These are phyloP conservation scores for Boloria euphrosyne DNA, from an alignment of 2,888 invertebrate species.

Conservation along the genomic window DNA sequence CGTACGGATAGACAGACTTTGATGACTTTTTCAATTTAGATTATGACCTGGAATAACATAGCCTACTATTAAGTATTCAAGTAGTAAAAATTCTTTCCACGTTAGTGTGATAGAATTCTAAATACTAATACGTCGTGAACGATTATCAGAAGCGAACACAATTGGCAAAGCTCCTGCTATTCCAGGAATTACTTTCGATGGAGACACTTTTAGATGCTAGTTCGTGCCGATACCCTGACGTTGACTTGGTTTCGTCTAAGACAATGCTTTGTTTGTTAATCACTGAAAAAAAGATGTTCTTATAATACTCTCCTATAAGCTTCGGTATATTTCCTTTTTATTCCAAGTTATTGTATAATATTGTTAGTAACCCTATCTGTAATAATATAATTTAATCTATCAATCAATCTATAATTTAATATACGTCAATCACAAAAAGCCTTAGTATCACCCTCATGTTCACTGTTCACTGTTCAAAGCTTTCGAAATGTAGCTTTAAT, in stretches of 20 bases:
- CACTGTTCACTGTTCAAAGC: too few species aligned
- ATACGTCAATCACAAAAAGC: too few species aligned
- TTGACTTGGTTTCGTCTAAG: constrained; percentile 5
- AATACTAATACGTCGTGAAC: constrained; percentile 24
- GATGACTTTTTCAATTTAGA: not conserved
- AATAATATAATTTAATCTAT: too few species aligned
- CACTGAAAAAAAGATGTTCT: too few species aligned
- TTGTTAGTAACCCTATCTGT: too few species aligned
- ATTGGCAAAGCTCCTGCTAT: constrained; percentile 45
- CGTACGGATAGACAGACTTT: not conserved
- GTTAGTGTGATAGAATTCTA: constrained; percentile 11
- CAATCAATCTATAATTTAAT: too few species aligned
- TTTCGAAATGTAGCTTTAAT: too few species aligned
- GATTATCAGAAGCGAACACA: constrained; percentile 38
- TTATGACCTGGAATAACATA: not conserved
- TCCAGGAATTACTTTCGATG: constrained; percentile 40
- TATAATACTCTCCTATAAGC: too few species aligned
- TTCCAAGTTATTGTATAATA: too few species aligned
- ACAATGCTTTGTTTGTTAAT: not conserved
- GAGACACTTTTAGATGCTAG: constrained; percentile 31
- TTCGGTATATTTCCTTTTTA: too few species aligned
- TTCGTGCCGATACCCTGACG: constrained; percentile 17
- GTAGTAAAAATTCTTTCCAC: not conserved
- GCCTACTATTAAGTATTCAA: too few species aligned
- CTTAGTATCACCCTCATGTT: too few species aligned